Evolutionary conservation across 2,797 vertebrate genomes (phyloP), one percentile per base, ranked within the genome.

Genomic region (Gymnoscopelus microlampas): DNA sequence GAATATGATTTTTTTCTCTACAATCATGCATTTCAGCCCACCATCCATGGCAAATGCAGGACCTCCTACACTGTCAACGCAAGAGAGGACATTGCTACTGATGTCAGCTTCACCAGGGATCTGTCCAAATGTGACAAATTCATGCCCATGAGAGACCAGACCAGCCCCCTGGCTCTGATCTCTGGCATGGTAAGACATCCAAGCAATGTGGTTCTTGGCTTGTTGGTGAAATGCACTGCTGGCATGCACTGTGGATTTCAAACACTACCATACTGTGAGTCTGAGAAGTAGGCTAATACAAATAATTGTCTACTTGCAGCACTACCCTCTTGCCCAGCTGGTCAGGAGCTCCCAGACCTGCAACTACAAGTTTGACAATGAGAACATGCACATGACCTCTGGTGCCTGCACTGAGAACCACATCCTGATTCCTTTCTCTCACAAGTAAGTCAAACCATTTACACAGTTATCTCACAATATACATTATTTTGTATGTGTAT

Each of bases 161-260:
- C 93, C 79, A 99, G 96, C 82, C 96, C 97, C 0, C 78, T 99
- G 69, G 97, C 98, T 10, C 80, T 99, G 54, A 91, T 98, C 83
- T 95, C 93, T 78, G 95, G 95, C 88, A 77, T 96, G 89, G 97
- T 99, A 85, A 94, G 88, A 75, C 32, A 50, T 49, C 4, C 5
- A 60, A 9, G 35, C 39, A 65, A 50, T 7, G 9, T 44, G 39
- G 39, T 44, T 44, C 7, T 44, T 44, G 39, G 8, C 39, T 44
- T 9, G 26, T 4, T 29, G 2, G 26, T 44, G 2, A 44, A 44
- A 44, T 8, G 1, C 39, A 44, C 0, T 44, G 39, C 8, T 10
- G 6, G 39, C 39, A 44, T 44, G 39, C 39, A 44, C 39, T 10
- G 8, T 44, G 8, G 9, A 35, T 48, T 1, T 35, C n/a, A 61